Evolutionary conservation across 2,113 vertebrate genomes (phyloP).

Genomic region (Scophthalmus maximus): DNA sequence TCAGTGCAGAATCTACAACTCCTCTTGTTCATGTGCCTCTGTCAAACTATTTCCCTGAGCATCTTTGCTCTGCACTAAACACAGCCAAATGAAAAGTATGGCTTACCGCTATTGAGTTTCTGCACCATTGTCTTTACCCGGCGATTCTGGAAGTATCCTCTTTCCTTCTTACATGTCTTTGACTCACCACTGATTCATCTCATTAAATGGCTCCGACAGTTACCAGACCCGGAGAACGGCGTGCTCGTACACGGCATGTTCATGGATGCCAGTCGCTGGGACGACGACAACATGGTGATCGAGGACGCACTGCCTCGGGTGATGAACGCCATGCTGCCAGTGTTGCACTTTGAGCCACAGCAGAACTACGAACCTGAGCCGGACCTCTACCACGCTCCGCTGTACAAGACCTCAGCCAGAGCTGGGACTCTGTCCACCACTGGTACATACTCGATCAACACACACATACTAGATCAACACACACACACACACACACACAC

Average conservation of each 20-base stretch:
- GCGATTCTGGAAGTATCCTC: too few relatives aligned
- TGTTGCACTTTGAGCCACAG: slow-evolving; percentile 85
- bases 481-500: too few relatives aligned
- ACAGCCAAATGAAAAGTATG: not conserved
- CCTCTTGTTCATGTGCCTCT: not conserved
- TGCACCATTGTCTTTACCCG: too few relatives aligned
- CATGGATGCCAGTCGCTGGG: slow-evolving; percentile 86
- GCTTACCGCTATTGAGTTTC: too few relatives aligned
- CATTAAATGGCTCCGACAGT: slow-evolving; percentile 62
- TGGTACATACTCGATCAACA: slow-evolving; percentile 59
- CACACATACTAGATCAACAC: too few relatives aligned
- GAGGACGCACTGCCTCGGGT: slow-evolving; percentile 81
- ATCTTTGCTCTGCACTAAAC: not conserved
- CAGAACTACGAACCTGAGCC: slow-evolving; percentile 80
- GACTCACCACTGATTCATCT: not conserved
- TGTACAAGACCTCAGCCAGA: slow-evolving; percentile 86
- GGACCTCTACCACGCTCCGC: slow-evolving; percentile 80
- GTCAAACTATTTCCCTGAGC: not conserved
- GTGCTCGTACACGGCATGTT: slow-evolving; percentile 86
- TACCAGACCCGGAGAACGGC: slow-evolving; percentile 81
- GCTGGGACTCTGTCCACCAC: slow-evolving; percentile 86
- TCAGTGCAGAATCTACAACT: not conserved
- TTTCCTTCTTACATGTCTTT: not conserved
- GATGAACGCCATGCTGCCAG: slow-evolving; percentile 83
- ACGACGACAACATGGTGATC: slow-evolving; percentile 80